A percentile compares a stretch with the other conserved stretches of the same genome.
These are phyloP conservation scores for Amiota communis DNA, from an alignment of 2,888 invertebrate genomes.

Conservation along the genomic window DNA sequence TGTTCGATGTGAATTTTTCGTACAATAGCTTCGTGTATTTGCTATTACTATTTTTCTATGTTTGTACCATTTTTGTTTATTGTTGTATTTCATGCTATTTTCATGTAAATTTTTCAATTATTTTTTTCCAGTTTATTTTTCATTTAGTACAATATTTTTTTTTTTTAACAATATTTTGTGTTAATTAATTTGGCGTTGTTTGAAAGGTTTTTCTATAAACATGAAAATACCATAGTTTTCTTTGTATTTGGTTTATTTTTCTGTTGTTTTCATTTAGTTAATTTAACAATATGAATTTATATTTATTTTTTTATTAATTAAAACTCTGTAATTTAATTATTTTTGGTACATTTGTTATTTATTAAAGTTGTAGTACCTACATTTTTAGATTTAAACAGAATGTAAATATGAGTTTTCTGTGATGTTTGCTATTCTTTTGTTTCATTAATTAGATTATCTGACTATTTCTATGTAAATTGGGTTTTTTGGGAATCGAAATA, in stretches of 20 bases:
- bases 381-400: too few relatives aligned
- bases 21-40: slow-evolving; percentile 36
- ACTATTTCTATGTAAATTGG: too few relatives aligned
- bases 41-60: not conserved
- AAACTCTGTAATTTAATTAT: not conserved
- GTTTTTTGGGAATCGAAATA: too few relatives aligned
- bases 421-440: too few relatives aligned
- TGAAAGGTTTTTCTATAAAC: slow-evolving; percentile 49
- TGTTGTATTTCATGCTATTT: not conserved
- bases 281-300: too few relatives aligned
- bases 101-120: slow-evolving; percentile 47
- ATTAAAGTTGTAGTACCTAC: too few relatives aligned
- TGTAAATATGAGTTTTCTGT: too few relatives aligned
- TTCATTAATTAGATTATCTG: too few relatives aligned
- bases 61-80: not conserved
- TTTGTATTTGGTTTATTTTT: not conserved
- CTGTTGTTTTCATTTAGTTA: not conserved
- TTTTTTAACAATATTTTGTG: slow-evolving; percentile 61
- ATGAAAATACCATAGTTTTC: not conserved
- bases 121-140: slow-evolving; percentile 42
- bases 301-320: not conserved
- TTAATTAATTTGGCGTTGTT: slow-evolving; percentile 63
- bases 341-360: too few relatives aligned
- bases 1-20: slow-evolving; percentile 40
- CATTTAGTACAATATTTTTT: slow-evolving; percentile 39